A percentile compares a stretch with the other conserved stretches of the same genome.
Evolutionary conservation across 2,888 invertebrate species (phyloP).

Genomic region (Eristalis arbustorum): DNA sequence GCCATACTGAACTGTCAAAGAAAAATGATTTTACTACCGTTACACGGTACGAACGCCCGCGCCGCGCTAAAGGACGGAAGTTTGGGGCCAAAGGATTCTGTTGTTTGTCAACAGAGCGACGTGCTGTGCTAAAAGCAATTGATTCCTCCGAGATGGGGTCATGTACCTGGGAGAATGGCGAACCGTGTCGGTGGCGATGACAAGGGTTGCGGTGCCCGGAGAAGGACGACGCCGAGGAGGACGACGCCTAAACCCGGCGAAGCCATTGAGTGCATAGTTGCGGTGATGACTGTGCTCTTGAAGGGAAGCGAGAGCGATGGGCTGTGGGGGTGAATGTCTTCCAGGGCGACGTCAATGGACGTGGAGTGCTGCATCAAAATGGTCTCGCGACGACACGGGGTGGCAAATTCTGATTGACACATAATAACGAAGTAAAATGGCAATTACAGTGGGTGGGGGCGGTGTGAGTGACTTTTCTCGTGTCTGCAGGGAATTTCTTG

Average conservation of each 20-base stretch:
- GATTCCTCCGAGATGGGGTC: conserved; percentile 39
- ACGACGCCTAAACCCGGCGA: neutral
- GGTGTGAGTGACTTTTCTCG: neutral
- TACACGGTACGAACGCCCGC: neutral
- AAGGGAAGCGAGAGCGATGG: neutral
- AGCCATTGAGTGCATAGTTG: conserved; percentile 1
- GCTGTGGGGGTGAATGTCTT: neutral
- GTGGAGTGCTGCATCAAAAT: neutral
- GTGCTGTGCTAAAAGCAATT: conserved; percentile 50
- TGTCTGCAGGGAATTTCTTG: neutral
- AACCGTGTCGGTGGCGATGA: neutral
- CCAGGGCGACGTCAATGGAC: neutral
- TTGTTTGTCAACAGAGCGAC: conserved; percentile 45
- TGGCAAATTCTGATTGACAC: neutral
- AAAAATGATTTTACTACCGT: conserved; percentile 54
- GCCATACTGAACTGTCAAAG: conserved; percentile 21
- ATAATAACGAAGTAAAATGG: neutral
- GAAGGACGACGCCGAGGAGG: neutral
- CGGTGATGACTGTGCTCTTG: neutral
- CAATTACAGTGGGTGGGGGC: neutral
- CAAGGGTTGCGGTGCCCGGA: neutral
- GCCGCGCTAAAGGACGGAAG: neutral
- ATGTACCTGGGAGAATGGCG: neutral
- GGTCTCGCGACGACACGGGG: neutral
- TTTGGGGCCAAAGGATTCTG: neutral